Evolutionary conservation across 2,888 invertebrate genomes (phyloP).

Genomic region (Drosophila sordidapex): DNA sequence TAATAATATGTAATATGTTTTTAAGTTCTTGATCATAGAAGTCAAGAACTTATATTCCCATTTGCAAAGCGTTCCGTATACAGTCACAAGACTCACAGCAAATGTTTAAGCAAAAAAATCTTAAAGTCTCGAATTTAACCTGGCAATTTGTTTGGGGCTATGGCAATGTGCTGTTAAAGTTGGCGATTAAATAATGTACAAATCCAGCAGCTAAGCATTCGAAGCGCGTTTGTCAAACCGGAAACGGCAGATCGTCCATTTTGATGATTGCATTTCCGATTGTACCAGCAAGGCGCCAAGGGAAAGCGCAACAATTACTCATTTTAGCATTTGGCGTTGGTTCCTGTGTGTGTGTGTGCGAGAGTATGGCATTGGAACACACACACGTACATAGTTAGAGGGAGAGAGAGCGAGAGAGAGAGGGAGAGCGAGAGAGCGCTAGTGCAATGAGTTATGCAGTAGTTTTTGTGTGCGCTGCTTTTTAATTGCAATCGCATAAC

Average conservation of each 20-base stretch:
- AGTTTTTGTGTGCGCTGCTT: slow-evolving; percentile 41
- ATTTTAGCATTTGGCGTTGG: slow-evolving; percentile 55
- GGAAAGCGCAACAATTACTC: slow-evolving; percentile 49
- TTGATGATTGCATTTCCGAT: slow-evolving; percentile 52
- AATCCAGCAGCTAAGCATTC: slow-evolving; percentile 34
- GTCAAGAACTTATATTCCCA: neutral
- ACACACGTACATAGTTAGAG: neutral
- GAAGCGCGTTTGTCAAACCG: slow-evolving; percentile 43
- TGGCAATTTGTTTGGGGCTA: neutral
- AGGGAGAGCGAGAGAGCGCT: neutral
- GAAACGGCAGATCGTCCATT: slow-evolving; percentile 47
- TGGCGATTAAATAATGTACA: slow-evolving; percentile 15
- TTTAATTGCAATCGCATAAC: slow-evolving; percentile 69
- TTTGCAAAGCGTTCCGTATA: neutral
- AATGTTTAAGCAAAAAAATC: neutral
- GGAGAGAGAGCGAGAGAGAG: neutral
- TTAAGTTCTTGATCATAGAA: neutral
- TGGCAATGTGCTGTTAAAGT: neutral
- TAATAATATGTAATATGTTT: too few relatives aligned
- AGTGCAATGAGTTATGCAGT: slow-evolving; percentile 44
- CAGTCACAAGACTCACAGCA: neutral
- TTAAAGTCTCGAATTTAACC: neutral
- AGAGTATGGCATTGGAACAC: slow-evolving; percentile 19
- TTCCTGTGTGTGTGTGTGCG: neutral
- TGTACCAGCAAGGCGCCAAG: slow-evolving; percentile 11